phyloP scores from a whole-genome alignment of 2,797 vertebrate genomes.

The Chelmon rostratus region DNA sequence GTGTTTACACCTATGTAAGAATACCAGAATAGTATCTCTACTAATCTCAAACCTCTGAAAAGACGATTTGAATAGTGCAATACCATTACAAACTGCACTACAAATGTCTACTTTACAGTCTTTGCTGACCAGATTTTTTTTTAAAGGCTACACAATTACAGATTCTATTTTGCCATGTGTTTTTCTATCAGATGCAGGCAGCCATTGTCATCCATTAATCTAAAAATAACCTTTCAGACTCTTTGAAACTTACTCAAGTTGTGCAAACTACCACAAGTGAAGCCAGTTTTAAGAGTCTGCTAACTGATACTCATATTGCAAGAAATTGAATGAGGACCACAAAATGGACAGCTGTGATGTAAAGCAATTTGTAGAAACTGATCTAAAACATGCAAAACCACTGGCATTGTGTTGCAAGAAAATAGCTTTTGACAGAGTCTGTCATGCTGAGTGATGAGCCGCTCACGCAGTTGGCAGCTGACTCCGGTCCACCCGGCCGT shows the following conservation, averaged over 20 bases:
- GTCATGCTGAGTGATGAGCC: slow-evolving; percentile 41
- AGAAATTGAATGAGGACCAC: not conserved
- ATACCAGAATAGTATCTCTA: not conserved
- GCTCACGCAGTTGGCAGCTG: slow-evolving; percentile 82
- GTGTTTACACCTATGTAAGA: not conserved
- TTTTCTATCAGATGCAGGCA: not conserved
- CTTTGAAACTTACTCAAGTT: not conserved
- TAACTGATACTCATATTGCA: not conserved
- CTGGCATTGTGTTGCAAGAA: not conserved
- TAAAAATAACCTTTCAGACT: not conserved
- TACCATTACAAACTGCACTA: not conserved
- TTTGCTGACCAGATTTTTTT: not conserved
- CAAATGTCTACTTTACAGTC: not conserved
- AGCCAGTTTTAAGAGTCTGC: not conserved
- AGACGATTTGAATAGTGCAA: not conserved
- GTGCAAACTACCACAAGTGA: not conserved
- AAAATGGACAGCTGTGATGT: not conserved
- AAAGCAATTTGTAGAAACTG: not conserved
- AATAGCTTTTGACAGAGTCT: slow-evolving; percentile 15
- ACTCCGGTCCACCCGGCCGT: slow-evolving; percentile 72
- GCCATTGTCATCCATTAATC: not conserved
- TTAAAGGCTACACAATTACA: too few species aligned
- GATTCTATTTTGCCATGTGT: too few species aligned
- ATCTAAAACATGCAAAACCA: not conserved
- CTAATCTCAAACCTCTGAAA: not conserved